These are phyloP conservation scores for Stegodyphus dumicola DNA, from an alignment of 1,140 invertebrate genomes.

Conservation along the genomic window DNA sequence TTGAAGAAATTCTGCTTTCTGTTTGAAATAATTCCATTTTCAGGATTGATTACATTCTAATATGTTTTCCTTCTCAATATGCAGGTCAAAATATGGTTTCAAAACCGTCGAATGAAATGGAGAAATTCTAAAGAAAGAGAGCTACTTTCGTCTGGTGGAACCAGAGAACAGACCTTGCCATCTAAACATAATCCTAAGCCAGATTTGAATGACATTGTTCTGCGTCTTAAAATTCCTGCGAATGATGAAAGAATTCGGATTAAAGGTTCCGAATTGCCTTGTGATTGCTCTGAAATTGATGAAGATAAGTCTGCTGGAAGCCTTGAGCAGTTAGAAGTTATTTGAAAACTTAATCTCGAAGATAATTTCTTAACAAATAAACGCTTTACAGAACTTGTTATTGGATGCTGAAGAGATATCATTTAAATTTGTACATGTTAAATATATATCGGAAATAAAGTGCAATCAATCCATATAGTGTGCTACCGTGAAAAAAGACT, in stretches of 20 bases:
- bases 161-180: slow-evolving; percentile 92
- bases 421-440: too few species aligned
- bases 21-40: too few species aligned
- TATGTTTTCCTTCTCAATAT: not conserved
- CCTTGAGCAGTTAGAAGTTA: slow-evolving; percentile 31
- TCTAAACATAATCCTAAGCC: slow-evolving; percentile 98
- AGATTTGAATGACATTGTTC: slow-evolving; percentile 82
- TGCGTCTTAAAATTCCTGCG: slow-evolving; percentile 52
- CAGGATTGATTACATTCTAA: not conserved
- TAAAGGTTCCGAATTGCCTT: slow-evolving; percentile 28
- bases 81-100: slow-evolving; percentile 88
- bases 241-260: slow-evolving; percentile 3
- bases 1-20: too few species aligned
- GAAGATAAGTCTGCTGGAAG: slow-evolving; percentile 23
- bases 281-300: slow-evolving; percentile 29
- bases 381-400: too few species aligned
- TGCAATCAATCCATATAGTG: too few species aligned
- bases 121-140: slow-evolving; percentile 97
- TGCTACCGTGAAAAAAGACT: too few species aligned
- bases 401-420: too few species aligned
- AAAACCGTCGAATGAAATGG: slow-evolving; percentile 97
- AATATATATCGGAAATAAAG: too few species aligned
- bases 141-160: slow-evolving; percentile 89
- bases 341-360: not conserved
- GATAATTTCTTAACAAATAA: too few species aligned